These are phyloP conservation scores for Ondatra zibethicus DNA, from an alignment of 2,113 vertebrate species.

Conservation along the genomic window DNA sequence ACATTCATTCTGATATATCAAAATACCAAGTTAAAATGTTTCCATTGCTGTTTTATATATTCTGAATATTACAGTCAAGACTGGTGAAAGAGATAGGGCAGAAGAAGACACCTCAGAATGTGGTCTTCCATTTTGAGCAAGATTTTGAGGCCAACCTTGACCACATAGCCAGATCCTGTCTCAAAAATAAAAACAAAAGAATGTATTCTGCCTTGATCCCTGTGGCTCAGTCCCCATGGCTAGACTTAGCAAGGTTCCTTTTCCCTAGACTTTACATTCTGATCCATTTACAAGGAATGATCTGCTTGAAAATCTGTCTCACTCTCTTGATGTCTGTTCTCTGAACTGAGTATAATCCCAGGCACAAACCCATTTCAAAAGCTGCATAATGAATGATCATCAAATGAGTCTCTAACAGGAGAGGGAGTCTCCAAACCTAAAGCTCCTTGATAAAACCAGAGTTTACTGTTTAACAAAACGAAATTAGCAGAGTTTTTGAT, in stretches of 20 bases:
- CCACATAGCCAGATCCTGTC: not conserved
- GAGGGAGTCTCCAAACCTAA: not conserved
- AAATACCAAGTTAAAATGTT: not conserved
- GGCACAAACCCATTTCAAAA: slow-evolving; percentile 28
- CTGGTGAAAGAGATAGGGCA: not conserved
- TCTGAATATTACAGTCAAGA: not conserved
- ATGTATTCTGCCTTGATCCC: not conserved
- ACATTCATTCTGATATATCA: not conserved
- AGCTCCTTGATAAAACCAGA: not conserved
- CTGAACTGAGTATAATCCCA: not conserved
- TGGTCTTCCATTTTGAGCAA: not conserved
- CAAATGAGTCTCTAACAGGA: not conserved
- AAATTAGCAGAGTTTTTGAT: slow-evolving; percentile 34
- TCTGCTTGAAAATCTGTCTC: not conserved
- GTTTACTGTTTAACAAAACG: slow-evolving; percentile 34
- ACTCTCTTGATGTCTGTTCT: not conserved
- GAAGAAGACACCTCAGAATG: not conserved
- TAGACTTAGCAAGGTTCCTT: not conserved
- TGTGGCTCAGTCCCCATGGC: not conserved
- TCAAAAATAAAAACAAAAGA: not conserved
- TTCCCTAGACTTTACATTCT: not conserved
- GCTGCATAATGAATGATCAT: not conserved
- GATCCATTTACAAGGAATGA: not conserved
- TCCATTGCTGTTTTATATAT: not conserved
- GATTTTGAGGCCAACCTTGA: not conserved